A percentile compares a stretch with the other conserved stretches of the same genome.
These are phyloP conservation scores for Euspilapteryx auroguttella DNA, from an alignment of 2,888 invertebrate species.

Conservation along the genomic window DNA sequence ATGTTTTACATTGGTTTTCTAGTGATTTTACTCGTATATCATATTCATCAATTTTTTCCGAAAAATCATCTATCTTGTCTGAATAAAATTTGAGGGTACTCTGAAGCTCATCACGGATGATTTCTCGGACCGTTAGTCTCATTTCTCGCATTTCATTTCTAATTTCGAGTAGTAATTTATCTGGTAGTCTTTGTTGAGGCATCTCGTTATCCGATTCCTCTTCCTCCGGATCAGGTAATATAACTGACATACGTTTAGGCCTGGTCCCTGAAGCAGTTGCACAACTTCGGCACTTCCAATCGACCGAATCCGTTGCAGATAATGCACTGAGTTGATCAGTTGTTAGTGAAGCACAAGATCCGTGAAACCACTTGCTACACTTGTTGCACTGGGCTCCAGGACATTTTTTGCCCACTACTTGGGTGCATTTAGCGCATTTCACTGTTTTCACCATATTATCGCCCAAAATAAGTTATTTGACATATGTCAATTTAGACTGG, in stretches of 20 bases:
- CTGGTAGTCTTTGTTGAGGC: background rate
- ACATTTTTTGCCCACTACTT: constrained; percentile 7
- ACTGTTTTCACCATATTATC: background rate
- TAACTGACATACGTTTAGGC: constrained; percentile 8
- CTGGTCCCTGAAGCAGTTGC: constrained; percentile 4
- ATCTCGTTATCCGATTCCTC: constrained; percentile 12
- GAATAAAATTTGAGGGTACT: constrained; percentile 8
- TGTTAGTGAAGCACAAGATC: constrained; percentile 8
- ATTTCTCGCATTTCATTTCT: too few relatives aligned
- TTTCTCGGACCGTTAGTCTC: constrained; percentile 5
- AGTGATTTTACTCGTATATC: constrained; percentile 4
- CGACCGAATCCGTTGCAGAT: constrained; percentile 9
- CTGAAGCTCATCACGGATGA: constrained; percentile 6
- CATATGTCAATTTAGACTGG: too few relatives aligned
- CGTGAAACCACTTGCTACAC: constrained; percentile 10
- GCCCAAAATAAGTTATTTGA: too few relatives aligned
- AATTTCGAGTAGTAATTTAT: constrained; percentile 4
- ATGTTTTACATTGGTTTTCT: constrained; percentile 3
- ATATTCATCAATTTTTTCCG: constrained; percentile 4
- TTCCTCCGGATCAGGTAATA: constrained; percentile 9
- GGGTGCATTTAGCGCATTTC: constrained; percentile 8
- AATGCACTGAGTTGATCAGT: constrained; percentile 8
- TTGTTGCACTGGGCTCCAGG: constrained; percentile 9
- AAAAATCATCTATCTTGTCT: constrained; percentile 8
- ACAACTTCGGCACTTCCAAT: constrained; percentile 10